phyloP scores from a whole-genome alignment of 2,888 invertebrate genomes.

The Embidobia sp. region DNA sequence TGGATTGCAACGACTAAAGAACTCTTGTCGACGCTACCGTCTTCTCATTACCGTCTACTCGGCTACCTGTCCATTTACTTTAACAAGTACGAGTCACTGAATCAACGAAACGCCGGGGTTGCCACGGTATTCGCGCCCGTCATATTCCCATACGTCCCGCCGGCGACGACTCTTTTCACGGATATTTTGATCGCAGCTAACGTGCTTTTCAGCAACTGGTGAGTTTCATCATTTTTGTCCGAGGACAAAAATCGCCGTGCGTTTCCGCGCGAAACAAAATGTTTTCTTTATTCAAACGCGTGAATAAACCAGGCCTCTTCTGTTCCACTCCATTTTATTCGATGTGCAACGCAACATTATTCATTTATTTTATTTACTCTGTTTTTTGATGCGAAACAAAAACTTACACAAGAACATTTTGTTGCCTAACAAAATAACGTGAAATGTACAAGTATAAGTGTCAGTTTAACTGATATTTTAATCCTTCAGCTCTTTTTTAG shows the following conservation, averaged over 20 bases:
- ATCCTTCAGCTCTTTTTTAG: not conserved
- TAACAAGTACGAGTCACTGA: constrained; percentile 77
- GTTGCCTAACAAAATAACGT: too few relatives aligned
- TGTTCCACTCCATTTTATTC: too few relatives aligned
- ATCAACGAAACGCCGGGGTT: constrained; percentile 77
- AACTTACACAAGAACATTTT: too few relatives aligned
- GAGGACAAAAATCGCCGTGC: too few relatives aligned
- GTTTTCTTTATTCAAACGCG: too few relatives aligned
- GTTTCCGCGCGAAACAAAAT: not conserved
- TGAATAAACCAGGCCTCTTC: too few relatives aligned
- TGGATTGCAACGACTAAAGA: constrained; percentile 77
- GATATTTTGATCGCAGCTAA: constrained; percentile 77
- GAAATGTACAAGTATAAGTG: too few relatives aligned
- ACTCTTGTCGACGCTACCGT: constrained; percentile 74
- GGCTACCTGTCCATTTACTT: constrained; percentile 78
- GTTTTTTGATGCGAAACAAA: too few relatives aligned
- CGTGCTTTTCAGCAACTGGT: constrained; percentile 77
- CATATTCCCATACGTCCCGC: constrained; percentile 79
- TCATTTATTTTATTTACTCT: too few relatives aligned
- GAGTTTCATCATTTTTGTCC: constrained; percentile 65
- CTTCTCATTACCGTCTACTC: constrained; percentile 75
- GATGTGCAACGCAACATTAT: too few relatives aligned
- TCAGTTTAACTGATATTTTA: too few relatives aligned
- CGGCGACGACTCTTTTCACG: constrained; percentile 77
- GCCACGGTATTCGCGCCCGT: constrained; percentile 79